Conservation (phyloP, 1,140 invertebrate genomes). For the Anagrus nilaparvatae region DNA sequence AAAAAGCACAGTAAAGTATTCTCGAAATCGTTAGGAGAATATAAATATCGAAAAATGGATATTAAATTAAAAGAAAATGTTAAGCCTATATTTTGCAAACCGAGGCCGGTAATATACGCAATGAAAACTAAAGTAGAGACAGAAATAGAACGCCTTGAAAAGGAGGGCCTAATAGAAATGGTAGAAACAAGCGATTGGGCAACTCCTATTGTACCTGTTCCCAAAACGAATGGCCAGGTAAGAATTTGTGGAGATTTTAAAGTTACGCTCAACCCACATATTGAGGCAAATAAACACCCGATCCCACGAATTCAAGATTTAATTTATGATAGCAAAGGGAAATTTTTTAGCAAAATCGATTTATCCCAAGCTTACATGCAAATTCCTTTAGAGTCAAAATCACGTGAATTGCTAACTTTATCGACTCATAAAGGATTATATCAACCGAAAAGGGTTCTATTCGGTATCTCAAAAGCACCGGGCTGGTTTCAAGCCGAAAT, state of each 20-base stretch:
- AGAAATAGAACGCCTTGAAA: conserved; percentile 23
- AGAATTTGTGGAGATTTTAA: no score
- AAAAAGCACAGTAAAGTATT: no score
- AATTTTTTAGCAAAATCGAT: conserved; percentile 9
- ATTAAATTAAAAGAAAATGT: conserved; percentile 20
- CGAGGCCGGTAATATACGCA: conserved; percentile 22
- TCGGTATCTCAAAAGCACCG: conserved; percentile 26
- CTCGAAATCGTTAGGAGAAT: no score
- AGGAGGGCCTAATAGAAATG: conserved; percentile 26
- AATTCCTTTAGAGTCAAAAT: conserved; percentile 9
- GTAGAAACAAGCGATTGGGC: conserved; percentile 33
- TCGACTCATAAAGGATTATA: conserved; percentile 25
- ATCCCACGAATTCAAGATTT: conserved; percentile 7
- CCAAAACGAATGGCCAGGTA: no score
- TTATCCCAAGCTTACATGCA: conserved; percentile 14
- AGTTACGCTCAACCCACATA: conserved; percentile 17
- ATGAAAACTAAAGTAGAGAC: conserved; percentile 20
- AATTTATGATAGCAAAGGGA: conserved; percentile 10
- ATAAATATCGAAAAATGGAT: no score
- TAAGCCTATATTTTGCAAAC: conserved; percentile 26
- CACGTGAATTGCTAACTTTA: conserved; percentile 9
- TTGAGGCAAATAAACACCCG: background rate
- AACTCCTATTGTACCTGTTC: conserved; percentile 35
- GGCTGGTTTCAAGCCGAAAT: conserved; percentile 37
- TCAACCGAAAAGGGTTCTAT: conserved; percentile 23